These are phyloP conservation scores for Vannuccia rotundouncinata DNA, from an alignment of 2,888 invertebrate species.

Conservation along the genomic window DNA sequence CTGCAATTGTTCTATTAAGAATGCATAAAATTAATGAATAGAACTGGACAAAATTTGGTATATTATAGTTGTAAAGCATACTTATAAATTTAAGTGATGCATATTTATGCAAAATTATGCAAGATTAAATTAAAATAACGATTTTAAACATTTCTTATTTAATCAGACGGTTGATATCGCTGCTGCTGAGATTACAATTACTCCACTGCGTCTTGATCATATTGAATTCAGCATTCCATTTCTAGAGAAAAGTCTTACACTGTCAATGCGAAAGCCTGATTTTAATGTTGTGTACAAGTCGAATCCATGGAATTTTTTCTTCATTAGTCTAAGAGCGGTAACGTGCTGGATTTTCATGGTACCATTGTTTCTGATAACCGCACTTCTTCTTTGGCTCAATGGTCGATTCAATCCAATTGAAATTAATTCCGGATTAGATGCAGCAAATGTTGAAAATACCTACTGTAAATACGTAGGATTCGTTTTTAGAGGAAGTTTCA, in stretches of 20 bases:
- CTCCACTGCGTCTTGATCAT: not conserved
- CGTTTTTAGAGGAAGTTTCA: not conserved
- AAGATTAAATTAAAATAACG: no score
- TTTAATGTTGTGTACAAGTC: not conserved
- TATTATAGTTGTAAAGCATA: no score
- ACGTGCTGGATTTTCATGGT: not conserved
- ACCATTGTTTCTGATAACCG: not conserved
- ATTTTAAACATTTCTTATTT: no score
- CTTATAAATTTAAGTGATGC: no score
- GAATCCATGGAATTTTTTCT: not conserved
- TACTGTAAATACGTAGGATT: not conserved
- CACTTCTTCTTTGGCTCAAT: not conserved
- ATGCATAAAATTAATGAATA: no score
- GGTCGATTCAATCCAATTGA: not conserved
- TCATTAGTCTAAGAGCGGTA: not conserved
- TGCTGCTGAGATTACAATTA: not conserved
- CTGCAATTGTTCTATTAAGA: no score
- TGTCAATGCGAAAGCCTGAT: not conserved
- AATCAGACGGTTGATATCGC: not conserved
- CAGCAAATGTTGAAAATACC: not conserved
- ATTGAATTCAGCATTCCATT: not conserved
- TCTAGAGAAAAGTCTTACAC: not conserved
- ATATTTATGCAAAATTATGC: no score
- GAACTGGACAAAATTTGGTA: no score
- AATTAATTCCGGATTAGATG: not conserved